A percentile compares a stretch with the other conserved stretches of the same genome.
Evolutionary conservation across 2,113 vertebrate genomes (phyloP).

Genomic region (Cephalopterus ornatus): DNA sequence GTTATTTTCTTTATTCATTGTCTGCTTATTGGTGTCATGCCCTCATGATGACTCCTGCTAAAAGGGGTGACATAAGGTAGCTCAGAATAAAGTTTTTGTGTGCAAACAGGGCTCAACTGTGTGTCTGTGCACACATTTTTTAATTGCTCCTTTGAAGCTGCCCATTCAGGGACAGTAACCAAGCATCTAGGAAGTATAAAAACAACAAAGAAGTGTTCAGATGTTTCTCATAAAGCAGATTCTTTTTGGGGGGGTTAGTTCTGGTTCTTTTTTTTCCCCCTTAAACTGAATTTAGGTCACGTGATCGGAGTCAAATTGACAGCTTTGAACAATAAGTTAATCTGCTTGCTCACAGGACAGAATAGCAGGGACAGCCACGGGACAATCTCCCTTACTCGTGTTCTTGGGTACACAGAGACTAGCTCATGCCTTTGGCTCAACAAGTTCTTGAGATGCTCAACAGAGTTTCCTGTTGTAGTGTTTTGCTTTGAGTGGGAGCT

Average conservation of each 20-base stretch:
- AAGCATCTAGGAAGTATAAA: constrained; percentile 64
- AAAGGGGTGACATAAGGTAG: constrained; percentile 74
- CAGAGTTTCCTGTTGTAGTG: not conserved
- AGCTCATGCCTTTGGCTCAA: not conserved
- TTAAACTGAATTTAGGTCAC: constrained; percentile 43
- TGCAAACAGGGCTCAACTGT: constrained; percentile 68
- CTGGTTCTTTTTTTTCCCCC: not conserved
- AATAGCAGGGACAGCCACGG: not conserved
- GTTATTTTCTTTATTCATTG: constrained; percentile 73
- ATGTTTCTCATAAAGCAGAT: constrained; percentile 51
- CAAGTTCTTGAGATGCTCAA: not conserved
- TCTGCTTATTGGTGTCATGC: constrained; percentile 68
- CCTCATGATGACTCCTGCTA: constrained; percentile 67
- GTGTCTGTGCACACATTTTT: constrained; percentile 64
- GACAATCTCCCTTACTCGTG: not conserved
- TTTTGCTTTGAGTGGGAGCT: not conserved
- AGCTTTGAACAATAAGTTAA: constrained; percentile 6
- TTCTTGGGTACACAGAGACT: not conserved
- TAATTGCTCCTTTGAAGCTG: constrained; percentile 70
- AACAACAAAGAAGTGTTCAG: constrained; percentile 60
- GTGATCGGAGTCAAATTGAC: constrained; percentile 32
- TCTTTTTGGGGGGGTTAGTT: constrained; percentile 11
- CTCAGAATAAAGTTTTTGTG: constrained; percentile 73
- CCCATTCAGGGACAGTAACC: constrained; percentile 44
- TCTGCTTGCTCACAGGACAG: not conserved